These are phyloP conservation scores for Cyanoderma ruficeps DNA, from an alignment of 2,113 vertebrate species.

Conservation along the genomic window DNA sequence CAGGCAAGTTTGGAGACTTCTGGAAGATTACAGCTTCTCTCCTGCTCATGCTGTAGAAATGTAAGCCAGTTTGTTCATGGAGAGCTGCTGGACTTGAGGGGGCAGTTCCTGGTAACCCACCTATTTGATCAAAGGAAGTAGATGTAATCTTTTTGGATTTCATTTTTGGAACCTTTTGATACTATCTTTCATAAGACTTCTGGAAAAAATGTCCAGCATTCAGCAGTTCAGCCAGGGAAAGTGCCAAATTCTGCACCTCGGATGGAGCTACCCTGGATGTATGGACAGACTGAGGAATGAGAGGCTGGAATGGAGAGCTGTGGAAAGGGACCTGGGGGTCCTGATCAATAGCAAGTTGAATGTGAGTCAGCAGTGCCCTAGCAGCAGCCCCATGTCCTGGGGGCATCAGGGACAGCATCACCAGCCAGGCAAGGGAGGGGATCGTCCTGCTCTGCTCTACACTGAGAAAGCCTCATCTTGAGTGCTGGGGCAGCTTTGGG, in stretches of 20 bases:
- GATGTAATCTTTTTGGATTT: background rate
- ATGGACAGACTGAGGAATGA: background rate
- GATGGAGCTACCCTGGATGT: background rate
- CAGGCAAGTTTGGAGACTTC: background rate
- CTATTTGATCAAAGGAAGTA: background rate
- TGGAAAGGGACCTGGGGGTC: background rate
- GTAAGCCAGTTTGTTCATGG: background rate
- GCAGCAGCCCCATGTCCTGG: background rate
- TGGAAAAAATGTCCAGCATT: background rate
- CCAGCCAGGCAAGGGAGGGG: background rate
- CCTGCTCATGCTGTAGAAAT: background rate
- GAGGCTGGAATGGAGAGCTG: background rate
- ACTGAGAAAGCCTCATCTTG: accelerated
- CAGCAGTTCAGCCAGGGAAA: background rate
- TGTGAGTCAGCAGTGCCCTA: background rate
- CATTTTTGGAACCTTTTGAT: background rate
- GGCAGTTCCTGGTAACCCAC: background rate
- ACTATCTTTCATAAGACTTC: background rate
- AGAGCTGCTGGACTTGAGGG: background rate
- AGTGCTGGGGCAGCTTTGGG: background rate
- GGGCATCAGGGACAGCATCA: background rate
- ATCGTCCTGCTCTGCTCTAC: background rate
- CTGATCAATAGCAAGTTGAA: accelerated
- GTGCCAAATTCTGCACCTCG: background rate
- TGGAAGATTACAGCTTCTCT: background rate